phyloP scores from a whole-genome alignment of 2,113 vertebrate species.

The Tautogolabrus adspersus region DNA sequence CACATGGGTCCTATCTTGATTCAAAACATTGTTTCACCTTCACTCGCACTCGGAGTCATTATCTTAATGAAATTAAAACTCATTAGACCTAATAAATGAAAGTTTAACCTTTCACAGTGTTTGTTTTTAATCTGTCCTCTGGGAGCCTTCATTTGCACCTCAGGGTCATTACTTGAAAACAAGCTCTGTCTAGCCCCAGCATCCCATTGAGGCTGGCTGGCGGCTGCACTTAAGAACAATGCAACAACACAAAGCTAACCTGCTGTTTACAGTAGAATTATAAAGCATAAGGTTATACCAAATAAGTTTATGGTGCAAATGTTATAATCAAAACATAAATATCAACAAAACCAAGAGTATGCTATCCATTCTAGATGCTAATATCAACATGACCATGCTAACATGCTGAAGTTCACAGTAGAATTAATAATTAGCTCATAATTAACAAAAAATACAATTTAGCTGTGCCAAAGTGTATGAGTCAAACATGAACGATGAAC shows the following conservation, averaged over 20 bases:
- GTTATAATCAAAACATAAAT: no score
- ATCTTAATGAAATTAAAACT: slow-evolving; percentile 7
- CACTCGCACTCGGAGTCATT: slow-evolving; percentile 23
- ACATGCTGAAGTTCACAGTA: no score
- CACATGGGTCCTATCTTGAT: background rate
- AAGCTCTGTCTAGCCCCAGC: background rate
- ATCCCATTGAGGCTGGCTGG: background rate
- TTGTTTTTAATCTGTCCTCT: slow-evolving; percentile 1
- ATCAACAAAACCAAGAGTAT: no score
- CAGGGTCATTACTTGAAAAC: background rate
- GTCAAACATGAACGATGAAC: no score
- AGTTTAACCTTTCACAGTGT: slow-evolving; percentile 1
- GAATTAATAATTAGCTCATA: no score
- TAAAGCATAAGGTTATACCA: no score
- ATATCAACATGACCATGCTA: no score
- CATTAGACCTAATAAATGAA: background rate
- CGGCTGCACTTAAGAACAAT: background rate
- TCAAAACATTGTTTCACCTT: slow-evolving; percentile 26
- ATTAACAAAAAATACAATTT: no score
- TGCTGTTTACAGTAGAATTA: no score
- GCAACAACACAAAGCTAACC: background rate
- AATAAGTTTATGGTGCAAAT: no score
- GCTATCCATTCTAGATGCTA: no score
- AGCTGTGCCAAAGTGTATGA: no score
- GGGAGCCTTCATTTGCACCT: slow-evolving; percentile 8